A percentile compares a stretch with the other conserved stretches of the same genome.
phyloP scores from a whole-genome alignment of 2,888 invertebrate genomes.

The Chaetogeoica ovagalla region DNA sequence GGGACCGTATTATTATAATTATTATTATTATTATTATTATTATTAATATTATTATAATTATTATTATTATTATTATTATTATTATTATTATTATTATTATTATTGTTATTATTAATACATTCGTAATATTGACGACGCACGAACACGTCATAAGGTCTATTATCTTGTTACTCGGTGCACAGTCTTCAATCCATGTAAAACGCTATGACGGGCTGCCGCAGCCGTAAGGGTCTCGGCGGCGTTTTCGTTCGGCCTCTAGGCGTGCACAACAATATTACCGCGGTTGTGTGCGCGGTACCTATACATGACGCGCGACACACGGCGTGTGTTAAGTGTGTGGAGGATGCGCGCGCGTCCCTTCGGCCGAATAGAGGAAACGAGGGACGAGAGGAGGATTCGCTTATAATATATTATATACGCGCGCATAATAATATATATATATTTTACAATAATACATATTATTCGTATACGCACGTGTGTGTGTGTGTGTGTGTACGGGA shows the following conservation, averaged over 20 bases:
- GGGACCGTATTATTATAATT: too few relatives aligned
- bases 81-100: too few relatives aligned
- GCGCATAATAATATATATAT: neutral
- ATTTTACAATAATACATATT: conserved; percentile 6
- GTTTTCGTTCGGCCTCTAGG: neutral
- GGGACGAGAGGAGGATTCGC: neutral
- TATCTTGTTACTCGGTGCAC: too few relatives aligned
- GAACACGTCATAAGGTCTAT: neutral
- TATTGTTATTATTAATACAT: too few relatives aligned
- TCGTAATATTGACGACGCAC: conserved; percentile 21
- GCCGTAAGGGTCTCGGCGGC: neutral
- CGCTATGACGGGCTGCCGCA: too few relatives aligned
- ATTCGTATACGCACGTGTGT: neutral
- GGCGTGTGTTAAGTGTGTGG: conserved; percentile 41
- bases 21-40: too few relatives aligned
- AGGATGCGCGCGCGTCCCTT: conserved; percentile 18
- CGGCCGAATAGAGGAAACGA: neutral
- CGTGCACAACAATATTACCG: too few relatives aligned
- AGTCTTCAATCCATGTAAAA: too few relatives aligned
- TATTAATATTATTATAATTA: too few relatives aligned
- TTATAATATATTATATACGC: neutral
- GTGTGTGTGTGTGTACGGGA: conserved; percentile 2
- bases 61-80: too few relatives aligned
- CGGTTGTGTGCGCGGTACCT: too few relatives aligned
- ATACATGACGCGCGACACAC: neutral